Percentiles rank a stretch among this genome's conserved stretches.
phyloP scores from a whole-genome alignment of 2,888 invertebrate species.

The Venustoraphidia nigricollis region DNA sequence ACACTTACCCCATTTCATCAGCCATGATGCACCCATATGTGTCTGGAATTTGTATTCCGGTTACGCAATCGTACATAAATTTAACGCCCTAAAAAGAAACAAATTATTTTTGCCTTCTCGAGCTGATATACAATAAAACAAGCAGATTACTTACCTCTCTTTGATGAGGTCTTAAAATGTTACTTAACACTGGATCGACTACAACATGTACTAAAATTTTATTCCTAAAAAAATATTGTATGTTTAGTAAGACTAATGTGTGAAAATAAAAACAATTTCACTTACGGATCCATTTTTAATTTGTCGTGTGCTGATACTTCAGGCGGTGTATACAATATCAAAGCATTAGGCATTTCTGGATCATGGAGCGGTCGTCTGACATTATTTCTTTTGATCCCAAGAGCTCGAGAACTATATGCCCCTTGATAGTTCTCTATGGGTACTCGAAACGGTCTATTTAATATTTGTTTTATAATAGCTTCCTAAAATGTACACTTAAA shows the following conservation, averaged over 20 bases:
- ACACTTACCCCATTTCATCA: conserved; percentile 80
- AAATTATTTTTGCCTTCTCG: not conserved
- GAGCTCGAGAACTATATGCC: conserved; percentile 52
- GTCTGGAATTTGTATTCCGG: conserved; percentile 72
- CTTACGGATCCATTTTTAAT: conserved; percentile 58
- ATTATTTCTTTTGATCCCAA: conserved; percentile 57
- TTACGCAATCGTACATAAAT: conserved; percentile 99
- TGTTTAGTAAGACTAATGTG: conserved; percentile 11
- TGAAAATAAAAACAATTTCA: conserved; percentile 5
- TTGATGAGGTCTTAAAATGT: conserved; percentile 90
- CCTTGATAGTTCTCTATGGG: conserved; percentile 80
- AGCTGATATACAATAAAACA: not conserved
- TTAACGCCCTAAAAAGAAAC: conserved; percentile 66
- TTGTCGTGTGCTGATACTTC: conserved; percentile 74
- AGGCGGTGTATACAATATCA: conserved; percentile 78
- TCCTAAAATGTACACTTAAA: conserved; percentile 35
- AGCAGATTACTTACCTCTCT: conserved; percentile 45
- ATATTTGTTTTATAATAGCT: conserved; percentile 62
- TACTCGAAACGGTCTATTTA: conserved; percentile 79
- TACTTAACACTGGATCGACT: conserved; percentile 84
- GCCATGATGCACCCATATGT: conserved; percentile 98
- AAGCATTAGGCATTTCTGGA: conserved; percentile 80
- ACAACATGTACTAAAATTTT: conserved; percentile 81
- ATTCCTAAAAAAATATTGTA: conserved; percentile 26
- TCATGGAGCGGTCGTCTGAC: conserved; percentile 69